phyloP scores from a whole-genome alignment of 2,797 vertebrate species.

The Crenichthys baileyi region DNA sequence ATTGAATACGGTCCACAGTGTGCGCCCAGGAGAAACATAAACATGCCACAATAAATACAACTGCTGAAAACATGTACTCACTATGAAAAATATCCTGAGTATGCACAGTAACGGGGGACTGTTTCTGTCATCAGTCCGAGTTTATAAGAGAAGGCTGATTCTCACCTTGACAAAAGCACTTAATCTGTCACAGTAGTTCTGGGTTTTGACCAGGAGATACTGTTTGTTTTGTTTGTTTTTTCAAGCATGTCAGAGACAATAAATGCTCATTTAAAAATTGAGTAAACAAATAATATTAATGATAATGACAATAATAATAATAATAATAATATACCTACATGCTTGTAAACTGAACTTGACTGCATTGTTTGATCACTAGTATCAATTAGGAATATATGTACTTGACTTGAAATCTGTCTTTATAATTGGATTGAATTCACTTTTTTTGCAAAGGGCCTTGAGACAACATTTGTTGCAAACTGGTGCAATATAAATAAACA shows the following conservation, averaged over 20 bases:
- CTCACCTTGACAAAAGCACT: not conserved
- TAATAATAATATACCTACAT: too few species aligned
- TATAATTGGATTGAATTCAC: not conserved
- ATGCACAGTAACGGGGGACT: not conserved
- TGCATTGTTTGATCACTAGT: not conserved
- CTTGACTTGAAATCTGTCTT: not conserved
- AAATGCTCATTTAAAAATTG: too few species aligned
- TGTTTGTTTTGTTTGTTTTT: too few species aligned
- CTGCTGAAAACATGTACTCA: not conserved
- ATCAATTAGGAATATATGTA: not conserved
- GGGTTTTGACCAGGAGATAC: not conserved
- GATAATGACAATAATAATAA: too few species aligned
- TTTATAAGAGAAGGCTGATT: conserved; percentile 3
- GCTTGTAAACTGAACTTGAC: not conserved
- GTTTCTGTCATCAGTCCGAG: not conserved
- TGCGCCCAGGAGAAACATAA: not conserved
- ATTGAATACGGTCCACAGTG: not conserved
- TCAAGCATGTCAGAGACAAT: too few species aligned
- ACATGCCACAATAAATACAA: not conserved
- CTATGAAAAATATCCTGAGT: not conserved
- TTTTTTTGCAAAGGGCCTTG: not conserved
- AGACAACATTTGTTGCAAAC: not conserved
- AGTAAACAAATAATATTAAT: too few species aligned
- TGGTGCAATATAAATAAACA: not conserved
- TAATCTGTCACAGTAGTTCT: not conserved